phyloP scores from a whole-genome alignment of 2,888 invertebrate species.

The Alloplasta piceator region DNA sequence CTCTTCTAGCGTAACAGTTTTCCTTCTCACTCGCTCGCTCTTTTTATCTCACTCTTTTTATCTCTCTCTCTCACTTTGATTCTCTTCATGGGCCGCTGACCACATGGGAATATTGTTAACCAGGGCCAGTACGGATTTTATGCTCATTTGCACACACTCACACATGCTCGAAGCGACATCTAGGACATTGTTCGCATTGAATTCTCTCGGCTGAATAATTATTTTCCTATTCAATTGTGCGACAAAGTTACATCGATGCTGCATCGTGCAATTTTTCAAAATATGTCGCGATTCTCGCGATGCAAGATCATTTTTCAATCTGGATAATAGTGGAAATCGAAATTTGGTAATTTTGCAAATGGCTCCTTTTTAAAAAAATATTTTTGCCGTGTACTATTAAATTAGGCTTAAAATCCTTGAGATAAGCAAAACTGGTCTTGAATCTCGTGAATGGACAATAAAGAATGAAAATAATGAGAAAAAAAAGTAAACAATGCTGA shows the following conservation, averaged over 20 bases:
- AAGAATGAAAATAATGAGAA: neutral
- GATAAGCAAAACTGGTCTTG: too few species aligned
- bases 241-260: constrained; percentile 16
- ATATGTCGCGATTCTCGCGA: too few species aligned
- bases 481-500: constrained; percentile 12
- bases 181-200: constrained; percentile 33
- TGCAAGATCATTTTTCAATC: too few species aligned
- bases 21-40: constrained; percentile 12
- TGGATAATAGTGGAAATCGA: too few species aligned
- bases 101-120: constrained; percentile 61
- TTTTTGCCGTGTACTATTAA: too few species aligned
- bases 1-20: constrained; percentile 67
- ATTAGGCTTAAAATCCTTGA: too few species aligned
- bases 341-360: too few species aligned
- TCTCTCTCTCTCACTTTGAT: constrained; percentile 30
- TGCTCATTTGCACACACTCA: constrained; percentile 23
- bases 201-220: constrained; percentile 7
- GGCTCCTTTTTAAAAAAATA: too few species aligned
- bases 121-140: constrained; percentile 42
- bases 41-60: constrained; percentile 1
- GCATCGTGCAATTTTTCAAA: too few species aligned
- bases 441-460: too few species aligned
- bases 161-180: constrained; percentile 45
- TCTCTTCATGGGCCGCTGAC: constrained; percentile 66
- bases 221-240: constrained; percentile 32